Evolutionary conservation across 53 echinoderm and acorn worm species (phyloP), one percentile per base, ranked within the genome.

Genomic region (Holothuria leucospilota): DNA sequence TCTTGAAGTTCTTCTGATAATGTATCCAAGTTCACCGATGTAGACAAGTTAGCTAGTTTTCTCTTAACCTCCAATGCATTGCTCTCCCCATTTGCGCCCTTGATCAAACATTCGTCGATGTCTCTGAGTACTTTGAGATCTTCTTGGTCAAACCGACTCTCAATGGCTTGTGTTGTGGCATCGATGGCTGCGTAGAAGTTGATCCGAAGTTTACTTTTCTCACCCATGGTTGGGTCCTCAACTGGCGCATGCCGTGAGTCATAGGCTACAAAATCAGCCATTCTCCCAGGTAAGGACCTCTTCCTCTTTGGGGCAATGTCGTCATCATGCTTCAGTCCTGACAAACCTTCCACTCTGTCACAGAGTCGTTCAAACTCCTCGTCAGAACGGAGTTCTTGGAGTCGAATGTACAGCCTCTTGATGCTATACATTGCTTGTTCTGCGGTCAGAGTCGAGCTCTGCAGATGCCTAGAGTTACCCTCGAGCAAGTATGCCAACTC

Each of bases 371-470:
- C 60, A 20, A 60, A 60, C 60, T 60, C 60, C 60, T 60, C 60
- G 13, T 60, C 60, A 60, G 60, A 60, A 60, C 60, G 60, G 20
- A 60, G 60, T 20, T 60, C 13, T 20, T 60, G 60, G 60, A 60
- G 60, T 13, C 60, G 60, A 60, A 60, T 60, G 60, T 60, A 60
- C 60, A 60, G 60, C 60, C 13, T 60, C 13, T 60, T 20, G 60
- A 60, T 60, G 60, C 60, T 60, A 13, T 20, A 15, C 20, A 60
- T 20, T 60, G 60, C 60, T 20, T 60, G 60, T 60, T 60, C 60
- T 60, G 60, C 60, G 60, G 60, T 60, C 60, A 60, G 60, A 60
- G 60, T 60, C 20, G 60, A 60, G 60, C 60, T 60, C 60, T 60
- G 60, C 60, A 60, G 60, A 60, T 60, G 60, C 60, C 60, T 60